Evolutionary conservation across 1,140 invertebrate species (phyloP), one percentile per base, ranked within the genome.

Genomic region (Eupristina koningsbergeri): DNA sequence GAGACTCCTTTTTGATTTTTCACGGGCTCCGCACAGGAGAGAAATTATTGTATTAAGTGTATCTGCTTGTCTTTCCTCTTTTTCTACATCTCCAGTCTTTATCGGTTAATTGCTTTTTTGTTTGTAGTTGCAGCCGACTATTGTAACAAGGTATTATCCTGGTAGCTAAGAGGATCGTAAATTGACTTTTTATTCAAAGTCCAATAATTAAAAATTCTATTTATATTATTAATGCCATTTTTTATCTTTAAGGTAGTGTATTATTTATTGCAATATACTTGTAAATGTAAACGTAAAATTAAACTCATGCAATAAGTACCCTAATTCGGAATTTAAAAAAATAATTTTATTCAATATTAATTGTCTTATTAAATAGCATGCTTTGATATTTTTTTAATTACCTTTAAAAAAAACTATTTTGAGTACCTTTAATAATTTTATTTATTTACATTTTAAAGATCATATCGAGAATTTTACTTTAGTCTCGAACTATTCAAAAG

Each of bases 41-140:
- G 7, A 77, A 53, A 58, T 77, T 61, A 7, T 76, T 76, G 41
- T 11, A 76, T 61, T 77, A 71, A 71, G 26, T 69, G 2, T n/a
- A 13, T 36, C 34, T 31, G 34, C 29, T 53, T 34, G 0, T 50
- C 64, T 36, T 50, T 41, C 31, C n/a, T 8, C 47, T 80, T 41
- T 50, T 78, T n/a, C 9, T 36, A 19, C 17, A 34, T 34, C 0
- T 41, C 41, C 29, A 47, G 8, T 41, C 39, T 36, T 64, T 7
- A 17, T 36, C 3, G 64, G 6, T 67, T 19, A 39, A 34, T 39
- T 41, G 36, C 22, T 71, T 64, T 64, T 41, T 71, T n/a, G 13
- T 17, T 61, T 58, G 15, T 7, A 61, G 29, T n/a, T 77, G 41
- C 75, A 50, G 45, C 31, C 5, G 45, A 50, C 29, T 34, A 74